Evolutionary conservation across 2,797 vertebrate genomes (phyloP), one percentile per base, ranked within the genome.

Genomic region (Pogoniulus pusillus): DNA sequence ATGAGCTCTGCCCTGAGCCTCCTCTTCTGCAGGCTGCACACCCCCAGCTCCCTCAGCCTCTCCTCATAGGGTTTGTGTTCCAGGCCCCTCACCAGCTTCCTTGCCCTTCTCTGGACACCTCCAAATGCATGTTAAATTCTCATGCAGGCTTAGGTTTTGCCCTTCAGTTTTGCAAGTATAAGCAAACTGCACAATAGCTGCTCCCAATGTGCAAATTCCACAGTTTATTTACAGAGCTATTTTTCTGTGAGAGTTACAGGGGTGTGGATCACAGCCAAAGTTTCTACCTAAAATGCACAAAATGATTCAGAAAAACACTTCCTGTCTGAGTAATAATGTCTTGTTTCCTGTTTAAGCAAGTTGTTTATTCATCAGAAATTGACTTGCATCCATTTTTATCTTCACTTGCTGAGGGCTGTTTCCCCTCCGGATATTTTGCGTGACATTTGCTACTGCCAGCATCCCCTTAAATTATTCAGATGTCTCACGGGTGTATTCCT

Each of bases 381-480:
- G 13, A 49, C 66, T 87, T 73, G 39, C 29, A 88, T 57, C 39
- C 45, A 88, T 87, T 92, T 89, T 94, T 90, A 93, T 64, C 80
- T 73, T 96, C 53, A 74, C 58, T 91, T 94, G 93, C 43, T 86
- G 65, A 95, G 91, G 37, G 55, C 15, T 89, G 45, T 90, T 96
- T 96, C 92, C 49, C 30, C 87, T 78, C 30, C 41, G 72, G 51
- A 90, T 65, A 62, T 69, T 93, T 89, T 2, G 2, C 82, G 68
- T 93, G 87, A 92, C 90, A 94, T 94, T 95, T 96, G 91, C 64
- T 93, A 60, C 87, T 57, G 82, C 95, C 73, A 95, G 83, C 71
- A 91, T n/a, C 87, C 77, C 93, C 69, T 92, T 97, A 90, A 97
- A 97, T 97, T 95, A 97, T 97, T 96, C 81, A 97, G 45, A 51